These are phyloP conservation scores for Xenopus borealis DNA, from an alignment of 2,113 vertebrate species.

Conservation along the genomic window DNA sequence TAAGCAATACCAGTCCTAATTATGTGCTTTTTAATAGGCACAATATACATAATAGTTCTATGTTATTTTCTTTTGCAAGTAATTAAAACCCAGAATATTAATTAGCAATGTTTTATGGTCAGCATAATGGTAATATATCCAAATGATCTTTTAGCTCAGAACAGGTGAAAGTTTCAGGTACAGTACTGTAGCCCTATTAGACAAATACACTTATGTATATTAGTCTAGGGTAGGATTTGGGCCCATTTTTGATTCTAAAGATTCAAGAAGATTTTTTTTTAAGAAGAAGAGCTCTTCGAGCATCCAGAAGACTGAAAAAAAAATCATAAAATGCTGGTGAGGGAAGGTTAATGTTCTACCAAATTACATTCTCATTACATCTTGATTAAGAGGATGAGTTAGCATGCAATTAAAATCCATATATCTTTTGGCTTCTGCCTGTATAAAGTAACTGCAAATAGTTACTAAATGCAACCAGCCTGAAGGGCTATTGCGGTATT, in stretches of 20 bases:
- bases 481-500: too few species aligned
- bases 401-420: conserved; percentile 30
- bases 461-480: conserved; percentile 13
- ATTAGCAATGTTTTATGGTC: conserved; percentile 11
- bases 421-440: conserved; percentile 42
- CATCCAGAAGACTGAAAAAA: conserved; percentile 13
- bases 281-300: not conserved
- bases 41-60: conserved; percentile 27
- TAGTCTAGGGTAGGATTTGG: conserved; percentile 7
- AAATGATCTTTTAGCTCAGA: conserved; percentile 23
- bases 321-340: conserved; percentile 16
- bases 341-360: conserved; percentile 38
- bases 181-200: conserved; percentile 6
- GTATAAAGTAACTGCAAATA: conserved; percentile 37
- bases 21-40: conserved; percentile 10
- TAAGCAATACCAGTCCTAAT: conserved; percentile 12
- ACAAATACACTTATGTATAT: conserved; percentile 17
- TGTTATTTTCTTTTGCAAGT: conserved; percentile 41
- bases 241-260: conserved; percentile 1
- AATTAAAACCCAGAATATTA: conserved; percentile 26
- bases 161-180: not conserved
- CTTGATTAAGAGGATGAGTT: conserved; percentile 38
- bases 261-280: not conserved
- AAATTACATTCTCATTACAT: conserved; percentile 34
- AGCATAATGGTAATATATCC: conserved; percentile 26